These are phyloP conservation scores for Rachycentron canadum DNA, from an alignment of 2,797 vertebrate genomes.

Conservation along the genomic window DNA sequence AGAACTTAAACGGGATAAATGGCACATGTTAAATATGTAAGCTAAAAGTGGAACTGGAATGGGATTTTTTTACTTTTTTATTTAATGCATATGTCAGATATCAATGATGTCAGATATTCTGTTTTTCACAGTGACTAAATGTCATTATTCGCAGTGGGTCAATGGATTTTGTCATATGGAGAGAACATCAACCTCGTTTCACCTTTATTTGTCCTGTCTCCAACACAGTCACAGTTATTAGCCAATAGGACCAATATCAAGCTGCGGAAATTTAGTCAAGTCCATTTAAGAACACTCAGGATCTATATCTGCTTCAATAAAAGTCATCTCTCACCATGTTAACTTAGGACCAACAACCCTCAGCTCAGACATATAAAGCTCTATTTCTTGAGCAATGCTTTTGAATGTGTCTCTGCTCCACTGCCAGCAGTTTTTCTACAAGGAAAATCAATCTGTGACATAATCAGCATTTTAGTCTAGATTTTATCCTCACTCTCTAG, in stretches of 20 bases:
- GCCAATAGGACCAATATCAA: no score
- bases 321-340: background rate
- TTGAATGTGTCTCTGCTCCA: slow-evolving; percentile 19
- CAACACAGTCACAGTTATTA: background rate
- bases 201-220: background rate
- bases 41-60: background rate
- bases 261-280: no score
- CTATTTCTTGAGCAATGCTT: background rate
- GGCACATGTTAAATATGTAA: background rate
- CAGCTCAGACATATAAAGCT: slow-evolving; percentile 12
- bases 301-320: background rate
- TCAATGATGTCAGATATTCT: no score
- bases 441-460: slow-evolving; percentile 13
- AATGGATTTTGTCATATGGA: background rate
- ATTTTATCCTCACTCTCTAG: slow-evolving; percentile 19
- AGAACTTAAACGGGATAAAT: background rate
- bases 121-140: background rate
- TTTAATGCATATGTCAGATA: background rate
- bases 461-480: slow-evolving; percentile 19
- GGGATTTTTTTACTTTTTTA: background rate
- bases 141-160: background rate
- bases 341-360: background rate
- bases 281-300: background rate
- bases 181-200: no score
- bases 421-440: slow-evolving; percentile 14